Evolutionary conservation across 2,797 vertebrate species (phyloP).

Genomic region (Poecilia gillii): DNA sequence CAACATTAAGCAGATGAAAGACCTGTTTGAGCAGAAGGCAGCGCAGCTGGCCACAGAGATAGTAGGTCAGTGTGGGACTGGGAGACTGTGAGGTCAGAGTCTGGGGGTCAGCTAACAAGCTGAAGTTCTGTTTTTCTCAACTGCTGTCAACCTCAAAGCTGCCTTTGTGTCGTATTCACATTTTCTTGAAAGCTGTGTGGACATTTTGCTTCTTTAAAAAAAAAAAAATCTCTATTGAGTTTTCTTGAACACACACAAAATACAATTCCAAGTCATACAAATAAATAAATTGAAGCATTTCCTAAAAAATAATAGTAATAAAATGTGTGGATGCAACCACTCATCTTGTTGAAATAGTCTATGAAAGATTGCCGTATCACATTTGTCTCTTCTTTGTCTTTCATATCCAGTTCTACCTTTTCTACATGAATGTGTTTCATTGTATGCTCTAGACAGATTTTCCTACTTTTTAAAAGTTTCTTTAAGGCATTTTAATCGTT

Average conservation of each 20-base stretch:
- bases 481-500: neutral
- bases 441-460: neutral
- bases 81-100: constrained; percentile 27
- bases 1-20: constrained; percentile 99
- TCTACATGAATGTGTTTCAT: too few species aligned
- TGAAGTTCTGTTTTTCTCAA: constrained; percentile 20
- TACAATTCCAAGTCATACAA: too few species aligned
- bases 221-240: too few species aligned
- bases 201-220: neutral
- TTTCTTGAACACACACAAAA: too few species aligned
- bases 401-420: too few species aligned
- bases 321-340: too few species aligned
- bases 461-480: neutral
- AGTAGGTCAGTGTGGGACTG: constrained; percentile 86
- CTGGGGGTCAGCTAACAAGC: constrained; percentile 24
- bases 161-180: constrained; percentile 10
- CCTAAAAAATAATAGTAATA: too few species aligned
- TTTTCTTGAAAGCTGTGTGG: neutral
- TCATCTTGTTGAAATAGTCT: too few species aligned
- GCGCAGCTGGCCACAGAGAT: constrained; percentile 96
- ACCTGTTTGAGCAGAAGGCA: constrained; percentile 98
- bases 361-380: too few species aligned
- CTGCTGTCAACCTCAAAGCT: constrained; percentile 11
- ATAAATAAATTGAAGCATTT: too few species aligned
- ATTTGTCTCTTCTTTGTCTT: too few species aligned